A percentile compares a stretch with the other conserved stretches of the same genome.
These are phyloP conservation scores for Drosophila nr. perissopoda DNA, from an alignment of 2,888 invertebrate species.

Conservation along the genomic window DNA sequence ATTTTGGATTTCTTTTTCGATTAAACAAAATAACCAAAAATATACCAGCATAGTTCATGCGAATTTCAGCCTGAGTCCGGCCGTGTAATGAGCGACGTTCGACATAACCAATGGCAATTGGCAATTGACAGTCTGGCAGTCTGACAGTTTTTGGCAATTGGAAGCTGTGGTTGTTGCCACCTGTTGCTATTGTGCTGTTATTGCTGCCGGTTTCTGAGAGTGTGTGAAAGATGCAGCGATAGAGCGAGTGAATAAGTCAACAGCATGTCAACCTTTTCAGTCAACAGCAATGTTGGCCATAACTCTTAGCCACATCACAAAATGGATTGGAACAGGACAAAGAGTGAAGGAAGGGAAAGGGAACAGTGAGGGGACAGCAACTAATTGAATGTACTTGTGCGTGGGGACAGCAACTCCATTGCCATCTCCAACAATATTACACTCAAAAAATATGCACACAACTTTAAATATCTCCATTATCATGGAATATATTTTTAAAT, in stretches of 20 bases:
- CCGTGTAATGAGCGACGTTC: slow-evolving; percentile 69
- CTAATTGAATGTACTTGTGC: slow-evolving; percentile 66
- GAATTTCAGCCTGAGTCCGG: slow-evolving; percentile 15
- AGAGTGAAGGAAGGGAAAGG: background rate
- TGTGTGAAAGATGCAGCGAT: slow-evolving; percentile 42
- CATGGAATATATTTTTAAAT: background rate
- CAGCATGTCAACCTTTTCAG: slow-evolving; percentile 43
- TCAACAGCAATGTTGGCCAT: slow-evolving; percentile 43
- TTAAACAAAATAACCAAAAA: slow-evolving; percentile 46
- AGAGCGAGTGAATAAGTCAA: slow-evolving; percentile 28
- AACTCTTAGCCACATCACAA: slow-evolving; percentile 32
- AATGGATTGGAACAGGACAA: slow-evolving; percentile 13
- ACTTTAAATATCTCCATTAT: background rate
- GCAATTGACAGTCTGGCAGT: slow-evolving; percentile 42
- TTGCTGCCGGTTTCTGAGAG: slow-evolving; percentile 38
- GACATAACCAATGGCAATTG: slow-evolving; percentile 68
- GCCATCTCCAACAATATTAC: slow-evolving; percentile 25
- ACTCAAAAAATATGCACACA: background rate
- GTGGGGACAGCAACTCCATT: slow-evolving; percentile 24
- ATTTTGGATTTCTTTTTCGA: slow-evolving; percentile 69
- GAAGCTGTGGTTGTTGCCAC: slow-evolving; percentile 55
- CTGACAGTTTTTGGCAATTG: slow-evolving; percentile 54
- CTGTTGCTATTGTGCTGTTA: slow-evolving; percentile 64
- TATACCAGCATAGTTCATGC: slow-evolving; percentile 14
- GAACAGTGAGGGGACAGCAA: slow-evolving; percentile 19